Evolutionary conservation across 2,888 invertebrate species (phyloP), one percentile per base, ranked within the genome.

Genomic region (Nymphalis c-album): DNA sequence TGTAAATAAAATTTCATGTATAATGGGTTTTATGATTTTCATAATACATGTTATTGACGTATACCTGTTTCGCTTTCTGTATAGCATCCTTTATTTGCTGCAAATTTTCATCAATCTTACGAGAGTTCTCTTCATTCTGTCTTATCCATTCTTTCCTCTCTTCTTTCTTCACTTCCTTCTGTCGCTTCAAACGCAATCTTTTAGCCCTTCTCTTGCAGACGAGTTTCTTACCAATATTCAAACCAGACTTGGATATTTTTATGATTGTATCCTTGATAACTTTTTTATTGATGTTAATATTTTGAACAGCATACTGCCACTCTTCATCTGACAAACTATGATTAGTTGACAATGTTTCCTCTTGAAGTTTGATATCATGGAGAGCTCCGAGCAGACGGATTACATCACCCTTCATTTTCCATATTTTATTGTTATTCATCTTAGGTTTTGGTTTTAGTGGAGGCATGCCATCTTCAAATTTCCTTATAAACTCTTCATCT

Each of bases 81-180:
- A 94, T 94, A 67, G 94, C 91, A 77, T 95, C 94, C 75, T 94
- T 93, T 79, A 95, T 94, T 69, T 93, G 93, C 72, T 94, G 93
- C 70, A 96, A 86, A 92, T 95, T 95, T 58, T 93, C 92, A 86
- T 96, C 95, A 74, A 95, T 94, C 72, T 94, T 90, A 64, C 93
- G 87, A 68, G 95, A 94, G 63, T 91, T 85, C 74, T 94, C 93
- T 71, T 88, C 81, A 65, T 91, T 83, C 53, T 85, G 84, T 70
- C 88, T 89, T 1, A 79, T 73, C 69, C 83, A 83, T 13, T 87
- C 84, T 72, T 86, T 80, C 73, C 90, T 93, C 57, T 88, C 85
- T 20, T 74, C 78, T 64, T 87, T 87, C 53, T 76, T 78, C 61
- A 86, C 85, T 48, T 80, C 76, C 46, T 84, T 80, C 55, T 86